Evolutionary conservation across 2,113 vertebrate species (phyloP).

Genomic region (Corvus hawaiiensis): DNA sequence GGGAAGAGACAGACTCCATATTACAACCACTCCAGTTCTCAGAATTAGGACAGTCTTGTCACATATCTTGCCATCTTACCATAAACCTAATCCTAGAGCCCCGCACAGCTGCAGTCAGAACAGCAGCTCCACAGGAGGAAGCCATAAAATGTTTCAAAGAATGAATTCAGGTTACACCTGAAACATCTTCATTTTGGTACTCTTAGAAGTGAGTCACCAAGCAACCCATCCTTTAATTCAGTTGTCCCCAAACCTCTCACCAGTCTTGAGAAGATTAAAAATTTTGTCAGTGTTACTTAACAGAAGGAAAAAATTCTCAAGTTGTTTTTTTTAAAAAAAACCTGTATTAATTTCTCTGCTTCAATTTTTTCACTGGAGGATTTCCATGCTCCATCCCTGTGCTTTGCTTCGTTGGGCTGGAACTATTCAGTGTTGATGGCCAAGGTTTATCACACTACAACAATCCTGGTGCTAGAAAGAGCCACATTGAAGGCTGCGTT

Average conservation of each 20-base stretch:
- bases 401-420: neutral
- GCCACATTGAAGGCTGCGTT: neutral
- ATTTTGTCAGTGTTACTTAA: neutral
- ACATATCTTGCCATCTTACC: neutral
- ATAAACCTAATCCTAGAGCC: neutral
- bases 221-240: neutral
- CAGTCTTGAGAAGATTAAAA: neutral
- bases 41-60: neutral
- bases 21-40: neutral
- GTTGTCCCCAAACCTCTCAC: neutral
- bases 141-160: neutral
- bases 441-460: neutral
- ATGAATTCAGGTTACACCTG: neutral
- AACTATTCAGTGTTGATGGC: neutral
- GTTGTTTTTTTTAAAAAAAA: neutral
- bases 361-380: neutral
- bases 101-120: neutral
- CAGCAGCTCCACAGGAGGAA: neutral
- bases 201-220: neutral
- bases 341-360: neutral
- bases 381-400: neutral
- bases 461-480: neutral
- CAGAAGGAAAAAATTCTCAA: neutral
- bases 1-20: neutral
- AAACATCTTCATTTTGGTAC: neutral